These are phyloP conservation scores for Notodonta dromedarius DNA, from an alignment of 2,888 invertebrate genomes.

Conservation along the genomic window DNA sequence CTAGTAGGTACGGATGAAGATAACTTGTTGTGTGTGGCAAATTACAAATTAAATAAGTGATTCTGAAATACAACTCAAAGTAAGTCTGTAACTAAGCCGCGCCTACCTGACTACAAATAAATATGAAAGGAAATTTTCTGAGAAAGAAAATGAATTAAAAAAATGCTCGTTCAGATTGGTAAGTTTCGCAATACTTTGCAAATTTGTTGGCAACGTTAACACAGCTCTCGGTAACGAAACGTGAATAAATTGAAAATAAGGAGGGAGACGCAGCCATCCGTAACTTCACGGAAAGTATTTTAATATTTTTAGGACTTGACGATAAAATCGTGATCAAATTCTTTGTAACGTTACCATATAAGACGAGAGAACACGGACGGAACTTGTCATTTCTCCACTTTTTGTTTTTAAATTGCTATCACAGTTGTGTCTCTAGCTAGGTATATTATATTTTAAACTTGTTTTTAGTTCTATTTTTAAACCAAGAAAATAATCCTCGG, in stretches of 20 bases:
- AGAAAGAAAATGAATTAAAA: conserved; percentile 49
- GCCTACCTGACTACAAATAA: conserved; percentile 31
- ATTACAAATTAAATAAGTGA: not conserved
- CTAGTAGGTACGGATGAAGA: too few relatives aligned
- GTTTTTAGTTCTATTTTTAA: too few relatives aligned
- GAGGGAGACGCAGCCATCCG: conserved; percentile 49
- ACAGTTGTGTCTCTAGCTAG: too few relatives aligned
- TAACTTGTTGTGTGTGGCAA: too few relatives aligned
- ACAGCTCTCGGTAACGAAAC: conserved; percentile 52
- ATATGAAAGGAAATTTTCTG: conserved; percentile 38
- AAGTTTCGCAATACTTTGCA: conserved; percentile 56
- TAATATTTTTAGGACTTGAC: conserved; percentile 37
- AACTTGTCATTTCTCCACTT: too few relatives aligned
- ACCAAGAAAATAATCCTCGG: too few relatives aligned
- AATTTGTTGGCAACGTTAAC: conserved; percentile 59
- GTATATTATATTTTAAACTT: too few relatives aligned
- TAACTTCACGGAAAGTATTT: conserved; percentile 44
- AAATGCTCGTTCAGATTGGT: conserved; percentile 53
- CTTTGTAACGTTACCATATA: not conserved
- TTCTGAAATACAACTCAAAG: conserved; percentile 18
- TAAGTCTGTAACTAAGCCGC: conserved; percentile 32
- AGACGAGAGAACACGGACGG: not conserved
- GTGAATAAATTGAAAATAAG: conserved; percentile 59
- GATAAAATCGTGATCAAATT: conserved; percentile 27
- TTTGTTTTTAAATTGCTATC: too few relatives aligned